Base-by-base conservation (phyloP, 2,888 invertebrate species). In the Microchrysa polita region DNA sequence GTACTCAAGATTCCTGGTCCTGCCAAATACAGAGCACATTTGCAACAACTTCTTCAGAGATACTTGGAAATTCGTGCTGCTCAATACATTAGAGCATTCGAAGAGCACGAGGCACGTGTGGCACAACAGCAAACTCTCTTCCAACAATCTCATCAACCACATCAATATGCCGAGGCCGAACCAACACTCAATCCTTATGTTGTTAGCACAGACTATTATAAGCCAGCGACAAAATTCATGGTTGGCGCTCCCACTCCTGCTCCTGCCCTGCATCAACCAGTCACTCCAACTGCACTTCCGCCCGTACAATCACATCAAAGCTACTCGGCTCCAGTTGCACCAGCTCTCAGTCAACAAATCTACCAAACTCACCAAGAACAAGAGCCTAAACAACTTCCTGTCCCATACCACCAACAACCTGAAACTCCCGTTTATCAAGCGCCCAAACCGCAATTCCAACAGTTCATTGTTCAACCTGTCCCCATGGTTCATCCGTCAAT, bases 21-120 rank as follows among this genome's bases (percentile, higher is more conserved):
- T 2, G 79, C 81, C 12, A 85, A 85, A 73, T 85, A 85, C 72
- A 84, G 85, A 1, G 77, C 82, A 0, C 85, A 85, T 76, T 78
- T 85, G 75, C 85, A 85, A 76, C 78, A 80, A 1, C 78, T 85
- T 18, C 78, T 85, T 5, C 85, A 85, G 73, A 83, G 83, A 69
- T 85, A 85, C 74, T 76, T 85, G 10, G 84, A 85, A 78, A 80
- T 84, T 60, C 81, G 85, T 2, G 85, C 85, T 2, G 80, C 83
- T 0, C 84, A 85, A 75, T 85, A 83, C 73, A 76, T 85, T 12
- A 82, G 80, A 9, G 78, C 82, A 67, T 76, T 85, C 12, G 82
- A 85, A 73, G 82, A 83, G 69, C 80, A 81, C 5, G 84, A 85
- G 23, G 78, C 79, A n/a, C 80, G 79, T 1, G 84, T 84, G 20